Conservation (phyloP, 1,140 invertebrate species). For the Daktulosphaira vitifoliae region DNA sequence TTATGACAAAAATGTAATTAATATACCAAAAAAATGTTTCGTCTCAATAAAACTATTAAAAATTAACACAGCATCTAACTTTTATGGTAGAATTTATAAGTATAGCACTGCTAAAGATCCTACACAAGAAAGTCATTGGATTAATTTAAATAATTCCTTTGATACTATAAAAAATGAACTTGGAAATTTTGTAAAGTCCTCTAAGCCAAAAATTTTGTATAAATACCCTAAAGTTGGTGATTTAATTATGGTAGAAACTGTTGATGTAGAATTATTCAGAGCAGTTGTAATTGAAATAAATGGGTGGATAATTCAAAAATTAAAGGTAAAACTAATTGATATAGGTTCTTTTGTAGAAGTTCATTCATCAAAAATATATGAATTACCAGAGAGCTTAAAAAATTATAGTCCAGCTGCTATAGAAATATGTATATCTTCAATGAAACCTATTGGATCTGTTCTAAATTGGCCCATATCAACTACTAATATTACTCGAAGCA, state of each 20-base stretch:
- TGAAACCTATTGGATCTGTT: background rate
- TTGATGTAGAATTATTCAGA: background rate
- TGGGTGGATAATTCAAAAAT: background rate
- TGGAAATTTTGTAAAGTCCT: background rate
- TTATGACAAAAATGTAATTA: background rate
- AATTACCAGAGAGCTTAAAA: conserved; percentile 9
- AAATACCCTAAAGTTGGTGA: background rate
- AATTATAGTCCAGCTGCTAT: background rate
- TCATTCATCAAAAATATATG: background rate
- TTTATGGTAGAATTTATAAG: conserved; percentile 22
- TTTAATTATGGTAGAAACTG: conserved; percentile 17
- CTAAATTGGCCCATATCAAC: background rate
- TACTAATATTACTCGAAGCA: background rate
- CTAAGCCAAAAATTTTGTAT: background rate
- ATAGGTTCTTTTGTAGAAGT: background rate
- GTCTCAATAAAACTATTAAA: background rate
- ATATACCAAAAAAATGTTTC: conserved; percentile 10
- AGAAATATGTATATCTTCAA: conserved; percentile 15
- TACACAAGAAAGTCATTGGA: conserved; percentile 4
- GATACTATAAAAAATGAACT: conserved; percentile 1
- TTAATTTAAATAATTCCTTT: background rate
- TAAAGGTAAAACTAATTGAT: conserved; percentile 18
- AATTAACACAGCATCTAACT: conserved; percentile 10
- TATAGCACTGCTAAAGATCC: conserved; percentile 9
- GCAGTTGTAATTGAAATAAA: background rate